Evolutionary conservation across 2,797 vertebrate genomes (phyloP).

Genomic region (Propithecus deckenii): DNA sequence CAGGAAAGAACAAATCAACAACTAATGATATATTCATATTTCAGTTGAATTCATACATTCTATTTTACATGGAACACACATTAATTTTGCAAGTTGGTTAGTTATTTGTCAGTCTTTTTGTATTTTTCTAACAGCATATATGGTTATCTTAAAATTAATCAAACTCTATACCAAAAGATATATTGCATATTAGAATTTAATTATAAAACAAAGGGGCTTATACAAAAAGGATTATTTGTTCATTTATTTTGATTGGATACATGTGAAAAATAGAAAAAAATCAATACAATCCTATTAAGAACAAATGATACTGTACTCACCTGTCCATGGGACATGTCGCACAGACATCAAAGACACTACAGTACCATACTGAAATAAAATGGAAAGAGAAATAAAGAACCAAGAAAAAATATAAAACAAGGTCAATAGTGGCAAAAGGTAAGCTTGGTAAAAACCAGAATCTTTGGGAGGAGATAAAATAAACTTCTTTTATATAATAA

Average conservation of each 20-base stretch:
- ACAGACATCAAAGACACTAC: not conserved
- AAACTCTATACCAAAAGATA: not conserved
- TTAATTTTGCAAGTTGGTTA: not conserved
- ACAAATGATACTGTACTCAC: not conserved
- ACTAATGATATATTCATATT: not conserved
- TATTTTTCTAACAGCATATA: not conserved
- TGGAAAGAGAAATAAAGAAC: not conserved
- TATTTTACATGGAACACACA: not conserved
- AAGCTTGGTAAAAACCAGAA: not conserved
- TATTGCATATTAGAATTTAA: not conserved
- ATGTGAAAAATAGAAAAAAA: not conserved
- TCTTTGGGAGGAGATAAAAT: not conserved
- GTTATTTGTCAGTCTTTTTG: not conserved
- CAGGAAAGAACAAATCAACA: not conserved
- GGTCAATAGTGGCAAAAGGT: not conserved
- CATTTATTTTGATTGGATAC: conserved; percentile 1
- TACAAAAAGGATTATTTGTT: not conserved
- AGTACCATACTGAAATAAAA: not conserved
- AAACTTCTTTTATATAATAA: not conserved
- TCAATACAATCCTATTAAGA: not conserved
- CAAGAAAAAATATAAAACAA: not conserved
- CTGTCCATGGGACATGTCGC: not conserved
- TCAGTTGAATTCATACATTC: not conserved
- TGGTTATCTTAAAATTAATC: not conserved
- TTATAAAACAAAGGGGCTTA: not conserved